Evolutionary conservation across 2,113 vertebrate species (phyloP), one percentile per base, ranked within the genome.

Genomic region (Silurus meridionalis): DNA sequence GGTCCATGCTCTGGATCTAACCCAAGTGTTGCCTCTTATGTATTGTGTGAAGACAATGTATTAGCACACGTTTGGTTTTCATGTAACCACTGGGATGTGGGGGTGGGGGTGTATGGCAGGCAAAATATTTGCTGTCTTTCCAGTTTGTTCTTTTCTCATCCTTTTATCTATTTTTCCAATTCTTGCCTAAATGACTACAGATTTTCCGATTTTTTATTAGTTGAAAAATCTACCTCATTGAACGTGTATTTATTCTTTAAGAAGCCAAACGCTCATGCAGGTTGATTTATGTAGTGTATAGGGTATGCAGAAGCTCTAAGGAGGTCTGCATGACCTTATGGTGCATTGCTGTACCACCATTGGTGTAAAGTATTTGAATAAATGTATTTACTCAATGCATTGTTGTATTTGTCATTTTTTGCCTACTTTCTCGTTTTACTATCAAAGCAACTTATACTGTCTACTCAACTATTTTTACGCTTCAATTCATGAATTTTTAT

Each of bases 1-100:
- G 83, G 58, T 85, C 72, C 37, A 66, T 75, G 80, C 23, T 52
- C 23, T 63, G 72, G 23, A 78, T 25, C 13, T 7, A 52, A 15
- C 75, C 60, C 60, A 67, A 67, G 19, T 46, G 28, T 53, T 80
- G 37, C 52, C 17, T 66, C 46, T 28, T 72, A 46, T 69, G 61
- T 79, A 55, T 28, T 85, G 60, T 78, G 48, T 53, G 60, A 85
- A 53, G 48, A 63, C 72, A 64, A 64, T 66, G 69, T 75, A 55
- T 48, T 21, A n/a, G 5, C 25, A 55, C 10, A 74, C 55, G 15
- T 60, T 77, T 17, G n/a, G 3, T 48, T 72, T 71, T 83, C 21
- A 14, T 61, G 37, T 50, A 61, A 9, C 21, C 83, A 58, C 25
- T 37, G 21, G 57, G 55, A 37, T 37, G 37, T 37, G 37, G 37